Evolutionary conservation across 2,888 invertebrate genomes (phyloP), one percentile per base, ranked within the genome.

Genomic region (Epinotia brunnichana): DNA sequence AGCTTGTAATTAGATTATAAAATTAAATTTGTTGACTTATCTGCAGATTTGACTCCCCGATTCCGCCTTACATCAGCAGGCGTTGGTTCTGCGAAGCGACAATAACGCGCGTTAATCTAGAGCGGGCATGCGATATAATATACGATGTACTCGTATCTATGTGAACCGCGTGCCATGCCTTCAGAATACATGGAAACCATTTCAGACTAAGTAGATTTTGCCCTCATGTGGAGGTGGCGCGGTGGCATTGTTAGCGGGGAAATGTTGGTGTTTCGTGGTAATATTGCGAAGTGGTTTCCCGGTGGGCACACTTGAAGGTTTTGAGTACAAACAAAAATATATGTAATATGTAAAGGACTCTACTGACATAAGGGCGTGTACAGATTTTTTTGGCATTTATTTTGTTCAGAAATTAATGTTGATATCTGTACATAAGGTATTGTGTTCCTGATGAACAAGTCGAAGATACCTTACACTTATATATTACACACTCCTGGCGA

Each of bases 141-240:
- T 61, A 61, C 62, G 17, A 59, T 17, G 39, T 59, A n/a, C n/a
- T n/a, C n/a, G n/a, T n/a, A 11, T 17, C 11, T 59, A 60, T 35
- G 35, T 63, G 21, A 24, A n/a, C 29, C 24, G 7, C 13, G 11
- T 9, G 15, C 35, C 54, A 56, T 66, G 66, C 66, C 66, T 53
- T 56, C 54, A 66, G 48, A 54, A 64, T 66, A 66, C 66, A 56
- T 66, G 66, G 66, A 66, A 66, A 66, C 66, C 66, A 66, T 66
- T 66, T 66, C 66, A 66, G 54, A 41, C 54, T 66, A 66, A 66
- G 54, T 66, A 66, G 66, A 66, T 66, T 66, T 54, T 66, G 66
- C 66, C 66, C 54, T 53, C 41, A 57, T 57, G 54, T 24, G 41
- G 41, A n/a, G 53, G 24, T 15, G 54, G 66, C 15, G 66, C 13